Evolutionary conservation across 2,113 vertebrate genomes (phyloP), one percentile per base, ranked within the genome.

Genomic region (Gorilla gorilla): DNA sequence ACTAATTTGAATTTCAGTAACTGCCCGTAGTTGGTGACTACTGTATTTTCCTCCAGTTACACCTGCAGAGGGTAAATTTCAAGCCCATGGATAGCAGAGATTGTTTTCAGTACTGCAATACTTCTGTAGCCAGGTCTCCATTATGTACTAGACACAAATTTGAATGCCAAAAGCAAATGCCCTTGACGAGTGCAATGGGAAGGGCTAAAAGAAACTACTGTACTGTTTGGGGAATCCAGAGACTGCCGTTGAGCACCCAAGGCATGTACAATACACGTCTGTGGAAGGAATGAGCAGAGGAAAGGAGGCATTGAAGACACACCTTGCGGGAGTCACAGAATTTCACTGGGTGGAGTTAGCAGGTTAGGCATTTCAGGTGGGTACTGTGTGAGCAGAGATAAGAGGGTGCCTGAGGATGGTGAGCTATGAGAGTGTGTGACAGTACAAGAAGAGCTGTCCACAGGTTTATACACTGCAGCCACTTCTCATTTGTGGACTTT

Each of bases 111-210:
- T 32, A 23, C 27, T 5, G 23, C 30, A 5, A 1, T 2, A 3
- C 16, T 38, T 32, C 43, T 38, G 23, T 10, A 64, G 43, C 40
- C 50, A 20, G 78, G 1, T 5, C 35, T 1, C 70, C 2, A 4
- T 61, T 5, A 0, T 0, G 8, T 3, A 8, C 4, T 1, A 57
- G 48, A 50, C 38, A 0, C n/a, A n/a, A 48, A 14, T 13, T 0
- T 3, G 55, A 30, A 50, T 0, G 0, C 12, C 5, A 43, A 9
- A 6, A 32, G 25, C 32, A 40, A 38, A 25, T 2, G 2, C 10
- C 6, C 57, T 35, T 16, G 84, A 84, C 40, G 8, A 25, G 25
- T 3, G 6, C 8, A 23, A 1, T 11, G 12, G 23, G 50, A 9
- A 52, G 50, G 27, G 43, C 70, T 12, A 5, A 70, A 12, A 11